Conservation (phyloP, 2,113 vertebrate genomes). For the Ptilonorhynchus violaceus region DNA sequence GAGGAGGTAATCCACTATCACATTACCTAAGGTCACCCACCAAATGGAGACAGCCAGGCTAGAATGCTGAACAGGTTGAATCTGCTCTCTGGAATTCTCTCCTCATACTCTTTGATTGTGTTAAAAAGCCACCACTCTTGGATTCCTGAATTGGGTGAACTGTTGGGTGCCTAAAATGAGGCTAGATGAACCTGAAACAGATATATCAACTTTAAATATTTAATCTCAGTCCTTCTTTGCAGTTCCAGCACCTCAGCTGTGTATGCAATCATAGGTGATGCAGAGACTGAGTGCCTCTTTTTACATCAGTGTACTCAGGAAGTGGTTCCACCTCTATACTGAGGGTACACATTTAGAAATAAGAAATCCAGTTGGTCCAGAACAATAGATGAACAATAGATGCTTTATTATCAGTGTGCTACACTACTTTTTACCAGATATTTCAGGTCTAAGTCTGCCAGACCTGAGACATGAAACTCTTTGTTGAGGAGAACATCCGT, state of each 20-base stretch:
- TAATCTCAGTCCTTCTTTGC: neutral
- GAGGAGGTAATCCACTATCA: neutral
- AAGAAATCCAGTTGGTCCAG: neutral
- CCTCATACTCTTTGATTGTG: neutral
- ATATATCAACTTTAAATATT: neutral
- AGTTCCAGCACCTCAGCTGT: neutral
- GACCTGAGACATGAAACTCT: neutral
- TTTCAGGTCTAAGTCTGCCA: neutral
- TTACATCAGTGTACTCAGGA: neutral
- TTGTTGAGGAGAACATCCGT: fast-evolving
- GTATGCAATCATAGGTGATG: neutral
- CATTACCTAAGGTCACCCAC: neutral
- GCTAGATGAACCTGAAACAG: neutral
- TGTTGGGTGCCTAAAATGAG: neutral
- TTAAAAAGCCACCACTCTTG: neutral
- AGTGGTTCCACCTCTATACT: neutral
- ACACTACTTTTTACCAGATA: neutral
- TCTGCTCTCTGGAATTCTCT: neutral
- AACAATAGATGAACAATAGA: neutral
- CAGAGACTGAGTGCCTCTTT: neutral
- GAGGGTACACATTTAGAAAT: neutral
- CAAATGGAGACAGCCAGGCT: neutral
- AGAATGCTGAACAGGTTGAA: neutral
- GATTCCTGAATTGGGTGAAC: neutral
- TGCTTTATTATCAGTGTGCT: neutral